A percentile compares a stretch with the other conserved stretches of the same genome.
These are phyloP conservation scores for Copidosoma floridanum DNA, from an alignment of 1,140 invertebrate species.

Conservation along the genomic window DNA sequence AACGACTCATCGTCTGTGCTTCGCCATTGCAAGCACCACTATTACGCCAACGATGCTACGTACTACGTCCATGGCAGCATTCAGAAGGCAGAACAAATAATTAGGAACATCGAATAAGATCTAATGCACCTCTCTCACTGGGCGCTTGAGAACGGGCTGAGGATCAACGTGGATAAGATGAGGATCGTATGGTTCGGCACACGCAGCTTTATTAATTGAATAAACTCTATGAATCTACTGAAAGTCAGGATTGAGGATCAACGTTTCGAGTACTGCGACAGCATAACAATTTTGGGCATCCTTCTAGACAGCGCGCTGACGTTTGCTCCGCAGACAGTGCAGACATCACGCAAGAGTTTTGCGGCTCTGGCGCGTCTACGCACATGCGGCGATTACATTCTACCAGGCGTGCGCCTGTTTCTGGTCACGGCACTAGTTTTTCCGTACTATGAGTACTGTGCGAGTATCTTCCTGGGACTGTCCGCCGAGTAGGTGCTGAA, in stretches of 20 bases:
- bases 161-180: background rate
- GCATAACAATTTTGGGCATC: background rate
- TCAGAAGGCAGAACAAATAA: background rate
- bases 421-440: background rate
- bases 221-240: background rate
- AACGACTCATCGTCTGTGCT: background rate
- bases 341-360: background rate
- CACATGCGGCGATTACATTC: background rate
- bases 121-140: background rate
- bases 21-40: no score
- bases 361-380: background rate
- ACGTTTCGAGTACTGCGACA: background rate
- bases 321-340: no score
- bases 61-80: background rate
- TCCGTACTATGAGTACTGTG: background rate
- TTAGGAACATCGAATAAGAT: background rate
- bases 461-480: background rate
- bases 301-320: background rate
- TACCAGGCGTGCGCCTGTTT: background rate
- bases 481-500: background rate
- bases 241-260: background rate
- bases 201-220: background rate
- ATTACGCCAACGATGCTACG: no score
- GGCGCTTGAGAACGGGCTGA: background rate
- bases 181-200: background rate